These are phyloP conservation scores for Alosa sapidissima DNA, from an alignment of 2,797 vertebrate species.

Conservation along the genomic window DNA sequence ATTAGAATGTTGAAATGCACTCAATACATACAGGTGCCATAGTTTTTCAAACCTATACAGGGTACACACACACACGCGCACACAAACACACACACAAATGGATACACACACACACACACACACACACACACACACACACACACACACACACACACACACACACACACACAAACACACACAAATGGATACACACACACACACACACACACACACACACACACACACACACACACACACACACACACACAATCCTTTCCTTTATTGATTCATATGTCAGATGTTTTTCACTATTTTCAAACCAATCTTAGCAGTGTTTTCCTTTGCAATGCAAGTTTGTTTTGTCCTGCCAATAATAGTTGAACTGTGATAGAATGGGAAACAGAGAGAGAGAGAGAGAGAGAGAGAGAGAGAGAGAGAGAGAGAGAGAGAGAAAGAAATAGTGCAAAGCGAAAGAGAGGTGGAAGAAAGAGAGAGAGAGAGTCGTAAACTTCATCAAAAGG, in stretches of 20 bases:
- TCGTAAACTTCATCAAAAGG: slow-evolving; percentile 13
- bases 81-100: too few relatives aligned
- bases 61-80: neutral
- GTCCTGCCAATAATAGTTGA: neutral
- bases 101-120: neutral
- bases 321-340: slow-evolving; percentile 5
- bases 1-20: neutral
- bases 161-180: neutral
- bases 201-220: neutral
- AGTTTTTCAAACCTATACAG: neutral
- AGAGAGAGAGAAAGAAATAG: neutral
- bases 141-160: too few relatives aligned
- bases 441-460: neutral
- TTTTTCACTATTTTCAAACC: neutral
- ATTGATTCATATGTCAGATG: neutral
- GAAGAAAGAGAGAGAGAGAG: neutral
- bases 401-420: neutral
- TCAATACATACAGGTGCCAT: neutral
- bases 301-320: neutral
- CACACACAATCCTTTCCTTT: neutral
- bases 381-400: neutral
- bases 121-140: neutral
- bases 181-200: neutral
- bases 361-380: neutral
- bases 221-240: neutral